These are phyloP conservation scores for human DNA, from an alignment of 2,113 vertebrate genomes.

Conservation along the genomic window DNA sequence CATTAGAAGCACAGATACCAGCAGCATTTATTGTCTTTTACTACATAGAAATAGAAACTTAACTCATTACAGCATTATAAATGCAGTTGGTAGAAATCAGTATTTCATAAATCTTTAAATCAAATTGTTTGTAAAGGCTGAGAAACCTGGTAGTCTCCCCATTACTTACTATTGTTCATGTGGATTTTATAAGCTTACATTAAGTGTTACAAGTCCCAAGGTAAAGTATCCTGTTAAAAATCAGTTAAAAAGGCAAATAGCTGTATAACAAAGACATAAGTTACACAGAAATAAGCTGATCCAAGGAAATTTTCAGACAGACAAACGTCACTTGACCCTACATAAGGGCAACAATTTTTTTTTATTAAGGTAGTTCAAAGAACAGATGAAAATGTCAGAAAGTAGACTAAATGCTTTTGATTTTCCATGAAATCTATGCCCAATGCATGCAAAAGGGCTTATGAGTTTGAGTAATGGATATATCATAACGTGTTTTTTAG, in stretches of 20 bases:
- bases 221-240: conserved; percentile 67
- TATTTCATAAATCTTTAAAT: conserved; percentile 45
- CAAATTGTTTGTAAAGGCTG: conserved; percentile 44
- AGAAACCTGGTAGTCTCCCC: conserved; percentile 68
- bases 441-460: conserved; percentile 46
- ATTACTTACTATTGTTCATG: conserved; percentile 15
- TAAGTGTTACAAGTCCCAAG: conserved; percentile 66
- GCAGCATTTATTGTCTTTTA: conserved; percentile 60
- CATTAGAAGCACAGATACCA: conserved; percentile 57
- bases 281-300: conserved; percentile 74
- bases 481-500: conserved; percentile 6
- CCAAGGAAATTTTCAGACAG: conserved; percentile 76
- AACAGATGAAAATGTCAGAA: conserved; percentile 76
- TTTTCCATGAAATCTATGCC: conserved; percentile 71
- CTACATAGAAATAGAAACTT: conserved; percentile 8
- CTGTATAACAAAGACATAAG: conserved; percentile 67
- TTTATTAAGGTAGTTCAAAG: conserved; percentile 74
- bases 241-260: conserved; percentile 71
- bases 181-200: conserved; percentile 66
- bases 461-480: conserved; percentile 47
- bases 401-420: conserved; percentile 58
- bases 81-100: conserved; percentile 14
- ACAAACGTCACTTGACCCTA: conserved; percentile 76
- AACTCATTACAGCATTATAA: conserved; percentile 44
- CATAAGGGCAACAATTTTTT: conserved; percentile 65